Evolutionary conservation across 2,797 vertebrate genomes (phyloP), one percentile per base, ranked within the genome.

Genomic region (Lophius americanus): DNA sequence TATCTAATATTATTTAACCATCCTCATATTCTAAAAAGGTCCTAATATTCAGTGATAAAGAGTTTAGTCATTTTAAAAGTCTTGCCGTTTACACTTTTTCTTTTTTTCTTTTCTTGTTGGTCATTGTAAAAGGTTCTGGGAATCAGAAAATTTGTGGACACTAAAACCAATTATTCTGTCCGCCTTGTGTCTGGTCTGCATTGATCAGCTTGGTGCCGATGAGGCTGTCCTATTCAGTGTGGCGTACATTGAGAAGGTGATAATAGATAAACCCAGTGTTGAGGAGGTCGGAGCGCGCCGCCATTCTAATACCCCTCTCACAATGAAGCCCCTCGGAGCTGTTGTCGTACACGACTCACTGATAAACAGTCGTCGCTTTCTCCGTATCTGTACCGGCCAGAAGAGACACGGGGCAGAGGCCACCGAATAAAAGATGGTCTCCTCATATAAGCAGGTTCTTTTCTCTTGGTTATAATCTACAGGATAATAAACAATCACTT

Each of bases 181-280:
- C 37, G 56, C 58, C 36, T 67, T 32, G 48, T 8, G 4, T 64
- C 51, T 73, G 46, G 60, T 68, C 23, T 49, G 47, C 43, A 63
- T 60, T 49, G 76, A 79, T 72, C 61, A 41, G 51, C 53, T 74
- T 63, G 38, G 37, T 59, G 37, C 51, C 41, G 38, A 5, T 66
- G 41, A 66, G 47, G 47, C 41, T 38, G 23, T 33, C 48, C 43
- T n/a, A 37, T 5, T 44, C 13, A n/a, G 4, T 43, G 61, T 56
- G 36, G 37, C 35, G 33, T 70, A 50, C 43, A 10, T 50, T 41
- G 42, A 48, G 46, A 14, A 57, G 9, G 48, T 8, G 36, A 73
- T 73, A 35, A 68, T 36, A 0, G 32, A 49, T 14, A 41, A 53
- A 49, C 42, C 52, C 9, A 4, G 10, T 11, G 48, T 58, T 47